phyloP scores from a whole-genome alignment of 2,888 invertebrate species.

The Sinentomon sp. region DNA sequence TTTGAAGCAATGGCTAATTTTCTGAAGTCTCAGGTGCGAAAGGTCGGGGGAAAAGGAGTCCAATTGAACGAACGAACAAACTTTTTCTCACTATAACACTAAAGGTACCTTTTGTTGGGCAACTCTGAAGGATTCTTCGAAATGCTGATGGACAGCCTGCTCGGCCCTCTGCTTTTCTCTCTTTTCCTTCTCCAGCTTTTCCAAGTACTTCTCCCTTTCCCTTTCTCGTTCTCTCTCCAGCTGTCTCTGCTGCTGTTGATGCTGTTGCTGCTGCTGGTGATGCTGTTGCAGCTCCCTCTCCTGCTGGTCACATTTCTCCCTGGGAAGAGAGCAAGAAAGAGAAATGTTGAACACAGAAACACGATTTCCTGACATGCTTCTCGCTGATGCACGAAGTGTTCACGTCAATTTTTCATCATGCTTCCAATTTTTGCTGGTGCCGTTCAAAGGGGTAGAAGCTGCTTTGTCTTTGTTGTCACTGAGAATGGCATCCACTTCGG shows the following conservation, averaged over 20 bases:
- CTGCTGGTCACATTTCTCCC: slow-evolving; percentile 39
- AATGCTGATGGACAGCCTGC: slow-evolving; percentile 57
- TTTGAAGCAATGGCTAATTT: background rate
- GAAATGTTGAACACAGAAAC: too few species aligned
- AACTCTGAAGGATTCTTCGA: slow-evolving; percentile 53
- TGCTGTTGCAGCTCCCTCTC: slow-evolving; percentile 27
- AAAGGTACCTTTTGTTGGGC: slow-evolving; percentile 41
- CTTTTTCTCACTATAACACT: background rate
- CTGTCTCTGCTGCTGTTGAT: slow-evolving; percentile 25
- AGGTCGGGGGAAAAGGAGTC: background rate
- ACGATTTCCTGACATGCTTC: too few species aligned
- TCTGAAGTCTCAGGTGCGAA: background rate
- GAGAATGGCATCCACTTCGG: too few species aligned
- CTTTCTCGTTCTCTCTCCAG: slow-evolving; percentile 21
- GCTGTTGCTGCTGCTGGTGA: slow-evolving; percentile 24
- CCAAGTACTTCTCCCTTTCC: slow-evolving; percentile 20
- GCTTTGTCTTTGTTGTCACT: too few species aligned
- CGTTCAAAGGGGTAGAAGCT: too few species aligned
- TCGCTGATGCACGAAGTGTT: too few species aligned
- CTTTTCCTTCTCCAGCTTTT: slow-evolving; percentile 26
- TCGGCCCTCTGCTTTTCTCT: slow-evolving; percentile 31
- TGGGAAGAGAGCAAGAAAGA: slow-evolving; percentile 17
- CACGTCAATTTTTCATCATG: too few species aligned
- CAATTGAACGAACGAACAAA: background rate
- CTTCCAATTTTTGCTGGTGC: too few species aligned